phyloP scores from a whole-genome alignment of 2,888 invertebrate species.

The Pterostichus madidus region DNA sequence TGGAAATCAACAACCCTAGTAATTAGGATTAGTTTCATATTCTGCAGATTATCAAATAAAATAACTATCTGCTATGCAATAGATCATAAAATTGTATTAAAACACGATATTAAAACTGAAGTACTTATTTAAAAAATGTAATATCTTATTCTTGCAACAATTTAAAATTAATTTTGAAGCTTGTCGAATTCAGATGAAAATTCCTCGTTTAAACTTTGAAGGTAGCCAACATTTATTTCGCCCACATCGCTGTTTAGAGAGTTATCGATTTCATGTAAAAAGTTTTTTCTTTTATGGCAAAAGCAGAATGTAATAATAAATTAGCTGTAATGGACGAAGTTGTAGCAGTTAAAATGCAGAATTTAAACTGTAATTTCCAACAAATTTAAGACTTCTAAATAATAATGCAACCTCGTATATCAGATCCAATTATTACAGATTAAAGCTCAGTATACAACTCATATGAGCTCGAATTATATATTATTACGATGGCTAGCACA shows the following conservation, averaged over 20 bases:
- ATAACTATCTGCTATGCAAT: too few relatives aligned
- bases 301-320: slow-evolving; percentile 58
- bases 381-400: slow-evolving; percentile 37
- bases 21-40: too few relatives aligned
- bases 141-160: slow-evolving; percentile 10
- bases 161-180: slow-evolving; percentile 23
- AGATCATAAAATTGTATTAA: too few relatives aligned
- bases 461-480: too few relatives aligned
- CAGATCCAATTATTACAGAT: too few relatives aligned
- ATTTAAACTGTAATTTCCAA: slow-evolving; percentile 40
- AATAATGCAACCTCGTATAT: too few relatives aligned
- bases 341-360: slow-evolving; percentile 40
- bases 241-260: slow-evolving; percentile 24
- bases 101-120: too few relatives aligned
- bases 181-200: too few relatives aligned
- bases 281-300: slow-evolving; percentile 43
- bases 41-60: too few relatives aligned
- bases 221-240: neutral
- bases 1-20: too few relatives aligned
- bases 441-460: too few relatives aligned
- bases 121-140: neutral
- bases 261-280: slow-evolving; percentile 39
- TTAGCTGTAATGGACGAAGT: slow-evolving; percentile 51
- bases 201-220: neutral
- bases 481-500: too few relatives aligned